Conservation (phyloP, 2,888 invertebrate species). For the Pimpla rufipes region DNA sequence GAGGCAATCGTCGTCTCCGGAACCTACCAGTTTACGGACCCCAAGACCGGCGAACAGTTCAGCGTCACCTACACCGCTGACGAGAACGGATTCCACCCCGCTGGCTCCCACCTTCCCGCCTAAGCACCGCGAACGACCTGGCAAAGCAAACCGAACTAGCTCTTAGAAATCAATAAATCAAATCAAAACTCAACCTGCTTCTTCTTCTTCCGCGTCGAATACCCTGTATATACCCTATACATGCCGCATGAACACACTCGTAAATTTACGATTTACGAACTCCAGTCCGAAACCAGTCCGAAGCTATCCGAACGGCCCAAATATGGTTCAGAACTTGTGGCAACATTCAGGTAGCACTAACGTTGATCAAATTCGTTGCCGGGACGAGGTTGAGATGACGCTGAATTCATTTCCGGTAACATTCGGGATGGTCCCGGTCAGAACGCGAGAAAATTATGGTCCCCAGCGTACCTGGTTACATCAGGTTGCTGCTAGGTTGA, state of each 20-base stretch:
- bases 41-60: conserved; percentile 74
- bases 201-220: not conserved
- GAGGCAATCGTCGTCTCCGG: conserved; percentile 75
- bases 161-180: conserved; percentile 2
- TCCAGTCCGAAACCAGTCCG: no score
- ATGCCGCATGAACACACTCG: not conserved
- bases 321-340: no score
- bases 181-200: conserved; percentile 4
- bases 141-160: not conserved
- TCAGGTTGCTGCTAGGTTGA: no score
- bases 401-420: no score
- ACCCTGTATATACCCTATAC: not conserved
- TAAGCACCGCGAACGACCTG: conserved; percentile 39
- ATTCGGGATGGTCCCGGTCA: no score
- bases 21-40: conserved; percentile 76
- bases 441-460: no score
- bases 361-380: no score
- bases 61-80: conserved; percentile 77
- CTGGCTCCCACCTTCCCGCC: conserved; percentile 74
- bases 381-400: no score
- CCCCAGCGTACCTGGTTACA: no score
- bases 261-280: no score
- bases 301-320: no score
- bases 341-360: no score
- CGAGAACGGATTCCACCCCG: conserved; percentile 76